Percentiles rank a stretch among this genome's conserved stretches.
phyloP scores from a whole-genome alignment of 2,797 vertebrate species.

The Premnoplex brunnescens region DNA sequence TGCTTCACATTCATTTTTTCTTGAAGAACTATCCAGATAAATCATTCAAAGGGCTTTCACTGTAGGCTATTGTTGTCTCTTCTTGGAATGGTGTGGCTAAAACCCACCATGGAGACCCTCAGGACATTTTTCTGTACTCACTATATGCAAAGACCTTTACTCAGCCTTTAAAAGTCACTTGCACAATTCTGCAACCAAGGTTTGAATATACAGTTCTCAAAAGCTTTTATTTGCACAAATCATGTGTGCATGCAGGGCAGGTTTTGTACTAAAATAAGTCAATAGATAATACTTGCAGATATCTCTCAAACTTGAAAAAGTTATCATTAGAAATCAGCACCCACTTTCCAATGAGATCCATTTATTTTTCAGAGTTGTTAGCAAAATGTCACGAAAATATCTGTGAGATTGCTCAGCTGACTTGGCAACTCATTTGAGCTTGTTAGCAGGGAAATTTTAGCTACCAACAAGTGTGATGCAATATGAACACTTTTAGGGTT shows the following conservation, averaged over 20 bases:
- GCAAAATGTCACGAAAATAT: background rate
- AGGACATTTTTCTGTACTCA: background rate
- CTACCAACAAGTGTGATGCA: background rate
- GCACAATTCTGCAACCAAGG: background rate
- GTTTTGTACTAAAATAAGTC: background rate
- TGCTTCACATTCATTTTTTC: background rate
- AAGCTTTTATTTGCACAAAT: background rate
- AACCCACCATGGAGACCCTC: background rate
- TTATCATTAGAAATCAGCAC: background rate
- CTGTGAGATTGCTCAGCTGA: conserved; percentile 20
- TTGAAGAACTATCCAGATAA: background rate
- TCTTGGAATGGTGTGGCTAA: background rate
- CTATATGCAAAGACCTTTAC: background rate
- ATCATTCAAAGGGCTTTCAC: background rate
- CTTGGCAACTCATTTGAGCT: background rate
- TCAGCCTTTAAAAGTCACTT: background rate
- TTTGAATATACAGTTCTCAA: background rate
- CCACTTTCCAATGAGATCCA: background rate
- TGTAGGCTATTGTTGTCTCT: background rate
- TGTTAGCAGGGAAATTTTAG: background rate
- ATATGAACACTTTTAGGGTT: background rate
- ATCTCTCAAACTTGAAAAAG: background rate
- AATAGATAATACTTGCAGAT: background rate
- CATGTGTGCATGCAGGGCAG: background rate
- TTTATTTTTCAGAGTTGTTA: background rate